Percentiles rank a stretch among this genome's conserved stretches.
Conservation (phyloP, 2,113 vertebrate genomes). For the Hyperoodon ampullatus region DNA sequence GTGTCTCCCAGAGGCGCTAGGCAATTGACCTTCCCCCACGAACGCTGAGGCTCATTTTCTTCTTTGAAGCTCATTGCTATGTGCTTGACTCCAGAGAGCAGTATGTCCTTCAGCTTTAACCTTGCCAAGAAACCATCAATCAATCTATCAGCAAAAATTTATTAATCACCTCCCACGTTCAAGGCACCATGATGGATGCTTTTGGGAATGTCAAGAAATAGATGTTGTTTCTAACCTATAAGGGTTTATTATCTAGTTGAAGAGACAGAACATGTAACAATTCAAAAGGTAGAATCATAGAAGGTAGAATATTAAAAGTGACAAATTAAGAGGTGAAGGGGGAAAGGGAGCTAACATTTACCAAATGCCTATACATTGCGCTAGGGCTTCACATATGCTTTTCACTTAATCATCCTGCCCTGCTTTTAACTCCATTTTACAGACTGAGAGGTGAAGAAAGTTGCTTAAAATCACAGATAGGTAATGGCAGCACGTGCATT, state of each 20-base stretch:
- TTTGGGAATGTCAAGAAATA: conserved; percentile 36
- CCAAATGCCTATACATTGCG: not conserved
- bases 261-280: not conserved
- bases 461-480: not conserved
- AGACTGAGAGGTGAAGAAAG: not conserved
- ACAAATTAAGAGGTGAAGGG: conserved; percentile 9
- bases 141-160: conserved; percentile 34
- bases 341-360: not conserved
- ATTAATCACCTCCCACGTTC: conserved; percentile 52
- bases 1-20: not conserved
- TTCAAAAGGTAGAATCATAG: conserved; percentile 3
- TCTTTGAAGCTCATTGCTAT: conserved; percentile 4
- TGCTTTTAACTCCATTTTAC: conserved; percentile 22
- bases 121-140: conserved; percentile 58
- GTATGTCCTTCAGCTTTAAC: conserved; percentile 52
- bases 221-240: conserved; percentile 35
- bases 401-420: conserved; percentile 4
- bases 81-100: conserved; percentile 12
- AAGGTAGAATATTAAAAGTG: conserved; percentile 33
- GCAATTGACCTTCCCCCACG: not conserved
- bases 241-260: conserved; percentile 6
- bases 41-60: conserved; percentile 13
- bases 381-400: not conserved
- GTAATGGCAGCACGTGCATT: not conserved
- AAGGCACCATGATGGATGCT: conserved; percentile 26